Conservation (phyloP, 2,797 vertebrate species). For the Darevskia mixta region DNA sequence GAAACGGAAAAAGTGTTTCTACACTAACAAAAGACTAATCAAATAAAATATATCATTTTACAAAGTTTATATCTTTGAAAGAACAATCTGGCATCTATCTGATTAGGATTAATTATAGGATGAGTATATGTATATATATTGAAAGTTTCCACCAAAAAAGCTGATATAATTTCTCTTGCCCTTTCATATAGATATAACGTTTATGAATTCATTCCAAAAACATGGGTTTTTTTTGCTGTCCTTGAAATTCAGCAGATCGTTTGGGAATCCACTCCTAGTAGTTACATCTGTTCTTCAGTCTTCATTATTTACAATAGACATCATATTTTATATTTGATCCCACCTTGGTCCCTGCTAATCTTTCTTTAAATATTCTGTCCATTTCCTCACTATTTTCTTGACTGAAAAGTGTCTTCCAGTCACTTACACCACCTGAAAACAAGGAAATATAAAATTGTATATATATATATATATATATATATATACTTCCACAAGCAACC, state of each 20-base stretch:
- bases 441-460: neutral
- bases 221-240: neutral
- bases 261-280: neutral
- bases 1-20: neutral
- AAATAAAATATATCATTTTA: neutral
- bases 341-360: slow-evolving; percentile 78
- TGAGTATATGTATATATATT: neutral
- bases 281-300: neutral
- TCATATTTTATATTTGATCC: slow-evolving; percentile 79
- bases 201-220: neutral
- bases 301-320: slow-evolving; percentile 71
- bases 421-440: slow-evolving; percentile 81
- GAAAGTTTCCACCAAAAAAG: neutral
- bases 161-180: neutral
- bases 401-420: slow-evolving; percentile 83
- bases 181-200: neutral
- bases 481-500: neutral
- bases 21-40: neutral
- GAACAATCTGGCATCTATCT: neutral
- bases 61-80: neutral
- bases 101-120: neutral
- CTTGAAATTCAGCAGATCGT: neutral
- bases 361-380: slow-evolving; percentile 78
- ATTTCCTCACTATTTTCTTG: slow-evolving; percentile 80
- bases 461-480: neutral